phyloP scores from a whole-genome alignment of 1,140 invertebrate species.

The Pygmarrhopalites habei region DNA sequence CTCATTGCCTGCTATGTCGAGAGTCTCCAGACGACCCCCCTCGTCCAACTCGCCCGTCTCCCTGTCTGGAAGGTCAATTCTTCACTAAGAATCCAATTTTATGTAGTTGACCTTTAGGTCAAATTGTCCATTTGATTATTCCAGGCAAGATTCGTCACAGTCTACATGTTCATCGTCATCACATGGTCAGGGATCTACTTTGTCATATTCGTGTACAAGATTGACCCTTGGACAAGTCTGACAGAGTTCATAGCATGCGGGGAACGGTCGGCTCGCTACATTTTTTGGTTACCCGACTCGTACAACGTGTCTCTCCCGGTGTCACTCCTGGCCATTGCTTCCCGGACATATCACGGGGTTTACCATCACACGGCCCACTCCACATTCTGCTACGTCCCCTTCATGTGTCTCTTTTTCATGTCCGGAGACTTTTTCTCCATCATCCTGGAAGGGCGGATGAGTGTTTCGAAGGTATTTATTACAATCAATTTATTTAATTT shows the following conservation, averaged over 20 bases:
- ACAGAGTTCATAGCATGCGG: not conserved
- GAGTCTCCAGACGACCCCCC: no score
- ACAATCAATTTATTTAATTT: not conserved
- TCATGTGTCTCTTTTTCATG: not conserved
- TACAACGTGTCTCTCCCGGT: not conserved
- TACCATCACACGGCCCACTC: not conserved
- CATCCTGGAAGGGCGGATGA: not conserved
- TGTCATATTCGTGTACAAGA: no score
- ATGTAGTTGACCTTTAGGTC: no score
- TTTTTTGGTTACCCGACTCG: not conserved
- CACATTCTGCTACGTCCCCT: not conserved
- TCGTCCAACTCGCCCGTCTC: no score
- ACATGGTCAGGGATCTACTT: no score
- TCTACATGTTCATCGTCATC: no score
- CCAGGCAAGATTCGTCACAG: no score
- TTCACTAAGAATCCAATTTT: no score
- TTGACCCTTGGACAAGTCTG: not conserved
- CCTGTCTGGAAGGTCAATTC: no score
- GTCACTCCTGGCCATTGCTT: not conserved
- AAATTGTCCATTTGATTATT: no score
- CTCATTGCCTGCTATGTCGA: no score
- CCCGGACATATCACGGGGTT: not conserved
- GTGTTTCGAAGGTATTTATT: not conserved
- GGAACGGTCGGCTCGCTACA: not conserved
- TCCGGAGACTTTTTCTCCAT: not conserved